These are phyloP conservation scores for Acridotheres tristis DNA, from an alignment of 2,797 vertebrate genomes.

Conservation along the genomic window DNA sequence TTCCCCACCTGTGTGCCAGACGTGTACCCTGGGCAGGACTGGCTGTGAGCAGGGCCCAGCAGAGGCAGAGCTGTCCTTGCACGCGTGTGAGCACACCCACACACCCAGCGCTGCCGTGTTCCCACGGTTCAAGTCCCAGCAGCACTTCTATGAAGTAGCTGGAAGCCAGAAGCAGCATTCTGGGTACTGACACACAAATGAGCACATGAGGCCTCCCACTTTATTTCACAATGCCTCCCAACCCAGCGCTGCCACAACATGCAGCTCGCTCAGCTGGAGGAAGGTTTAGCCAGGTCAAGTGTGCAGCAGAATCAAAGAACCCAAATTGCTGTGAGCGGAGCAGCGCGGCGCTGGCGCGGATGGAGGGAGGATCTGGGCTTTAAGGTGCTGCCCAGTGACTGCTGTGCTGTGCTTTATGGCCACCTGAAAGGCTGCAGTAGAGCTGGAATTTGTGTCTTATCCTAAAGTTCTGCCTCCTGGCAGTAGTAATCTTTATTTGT, in stretches of 20 bases:
- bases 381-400: neutral
- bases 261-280: conserved; percentile 47
- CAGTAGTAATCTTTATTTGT: neutral
- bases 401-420: neutral
- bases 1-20: neutral
- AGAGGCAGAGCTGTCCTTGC: conserved; percentile 1
- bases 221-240: conserved; percentile 59
- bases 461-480: neutral
- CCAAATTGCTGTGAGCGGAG: neutral
- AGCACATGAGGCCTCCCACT: conserved; percentile 53
- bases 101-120: neutral
- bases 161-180: conserved; percentile 46
- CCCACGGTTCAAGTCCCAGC: conserved; percentile 59
- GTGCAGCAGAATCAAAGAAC: conserved; percentile 51
- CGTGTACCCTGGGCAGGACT: neutral
- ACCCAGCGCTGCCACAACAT: conserved; percentile 38
- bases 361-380: neutral
- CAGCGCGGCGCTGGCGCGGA: neutral
- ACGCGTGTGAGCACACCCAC: conserved; percentile 53
- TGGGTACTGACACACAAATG: conserved; percentile 63
- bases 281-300: conserved; percentile 66
- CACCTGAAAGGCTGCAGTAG: neutral
- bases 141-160: conserved; percentile 57
- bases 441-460: neutral
- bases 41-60: neutral